Base-by-base conservation (phyloP, 2,113 vertebrate genomes). In the Lycaon pictus region DNA sequence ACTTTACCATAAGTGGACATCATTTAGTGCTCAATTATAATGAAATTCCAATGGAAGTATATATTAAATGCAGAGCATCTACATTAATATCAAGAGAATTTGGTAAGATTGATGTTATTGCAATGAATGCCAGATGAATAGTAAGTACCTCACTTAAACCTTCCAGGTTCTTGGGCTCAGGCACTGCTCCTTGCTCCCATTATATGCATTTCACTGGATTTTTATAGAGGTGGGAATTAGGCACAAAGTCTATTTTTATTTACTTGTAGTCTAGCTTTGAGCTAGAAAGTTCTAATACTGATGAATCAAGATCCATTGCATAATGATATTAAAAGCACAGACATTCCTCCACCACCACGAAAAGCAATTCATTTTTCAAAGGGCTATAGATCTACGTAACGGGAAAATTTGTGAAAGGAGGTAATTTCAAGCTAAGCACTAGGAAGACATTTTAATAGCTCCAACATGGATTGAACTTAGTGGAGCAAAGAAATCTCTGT, bases 21-120 rank as follows among this genome's bases (percentile, higher is more conserved):
- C 98, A 98, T 98, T 98, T 98, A 98, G 97, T 97, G 93, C 92
- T 98, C 98, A 97, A 98, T 98, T 98, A 98, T 97, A 97, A 96
- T n/a, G 71, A 98, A 98, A 98, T 97, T 98, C 97, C 95, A 97
- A 90, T 96, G 96, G 97, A 98, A 98, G 98, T 98, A 96, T 22
- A 95, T 97, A 98, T 98, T 96, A 98, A 98, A 93, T 2, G 16
- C 90, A 97, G 95, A 81, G 97, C 89, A 56, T 97, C 88, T 94
- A 51, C 93, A 84, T 97, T 97, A 97, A 96, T 94, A 97, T 62
- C 82, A 97, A 94, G 74, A 98, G 79, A 62, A 88, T 86, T 98
- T 94, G 96, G 83, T 27, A 65, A 98, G 98, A 98, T 97, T 96
- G 97, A 98, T 98, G 93, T 92, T 98, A 97, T 96, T 97, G 2